These are phyloP conservation scores for Neolamprologus ventralis DNA, from an alignment of 2,113 vertebrate genomes.

Conservation along the genomic window DNA sequence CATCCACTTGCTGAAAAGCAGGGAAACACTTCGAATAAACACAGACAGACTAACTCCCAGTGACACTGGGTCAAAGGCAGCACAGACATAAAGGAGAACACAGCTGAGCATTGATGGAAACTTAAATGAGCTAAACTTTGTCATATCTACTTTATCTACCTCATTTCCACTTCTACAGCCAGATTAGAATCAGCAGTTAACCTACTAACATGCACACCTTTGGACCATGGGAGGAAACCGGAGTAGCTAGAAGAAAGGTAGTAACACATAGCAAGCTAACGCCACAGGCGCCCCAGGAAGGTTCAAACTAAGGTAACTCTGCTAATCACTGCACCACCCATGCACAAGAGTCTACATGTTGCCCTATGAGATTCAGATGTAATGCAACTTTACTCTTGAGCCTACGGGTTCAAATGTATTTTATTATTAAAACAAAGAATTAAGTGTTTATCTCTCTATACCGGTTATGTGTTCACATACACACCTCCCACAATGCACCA, in stretches of 20 bases:
- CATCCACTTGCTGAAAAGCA: background rate
- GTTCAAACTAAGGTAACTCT: background rate
- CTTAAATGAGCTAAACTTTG: background rate
- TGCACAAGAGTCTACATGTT: background rate
- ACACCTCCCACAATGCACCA: conserved; percentile 90
- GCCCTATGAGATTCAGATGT: background rate
- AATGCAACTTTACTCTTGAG: background rate
- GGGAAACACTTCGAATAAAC: background rate
- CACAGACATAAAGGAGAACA: background rate
- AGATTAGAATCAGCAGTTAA: background rate
- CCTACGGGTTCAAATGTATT: background rate
- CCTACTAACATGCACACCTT: background rate
- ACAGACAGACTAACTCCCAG: background rate
- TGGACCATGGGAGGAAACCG: background rate
- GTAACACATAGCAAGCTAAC: background rate
- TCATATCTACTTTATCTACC: background rate
- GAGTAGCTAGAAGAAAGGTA: background rate
- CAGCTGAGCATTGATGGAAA: background rate
- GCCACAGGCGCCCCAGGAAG: background rate
- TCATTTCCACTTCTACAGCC: background rate
- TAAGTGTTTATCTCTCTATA: background rate
- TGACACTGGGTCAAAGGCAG: background rate
- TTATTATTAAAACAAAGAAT: background rate
- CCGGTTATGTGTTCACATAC: background rate
- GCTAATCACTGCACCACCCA: background rate